Base-by-base conservation (phyloP, 2,113 vertebrate species). In the Cheilinus undulatus region DNA sequence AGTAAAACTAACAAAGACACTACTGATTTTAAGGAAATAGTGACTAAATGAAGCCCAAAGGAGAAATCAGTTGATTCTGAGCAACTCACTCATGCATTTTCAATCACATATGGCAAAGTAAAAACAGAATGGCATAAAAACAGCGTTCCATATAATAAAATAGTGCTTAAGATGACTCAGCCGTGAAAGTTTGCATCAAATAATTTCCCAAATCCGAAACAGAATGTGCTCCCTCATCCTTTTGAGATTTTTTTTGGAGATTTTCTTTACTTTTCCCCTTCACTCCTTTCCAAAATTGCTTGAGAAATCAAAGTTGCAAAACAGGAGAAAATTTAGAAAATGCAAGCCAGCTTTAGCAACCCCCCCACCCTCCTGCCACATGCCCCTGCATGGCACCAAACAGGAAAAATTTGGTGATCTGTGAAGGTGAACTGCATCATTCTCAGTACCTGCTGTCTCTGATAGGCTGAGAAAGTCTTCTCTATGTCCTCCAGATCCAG, bases 401-500 rank as follows among this genome's bases (percentile, higher is more conserved):
- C n/a, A 8, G 19, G 12, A 1, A 3, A 53, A 43, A 68, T 3
- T 34, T 42, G 54, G 17, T 22, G 50, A 58, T 14, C 24, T n/a
- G 20, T 11, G 50, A 14, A 70, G 30, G 40, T 6, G 24, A 53
- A n/a, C 26, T 43, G 8, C 40, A 19, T 20, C 26, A 0, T 36
- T 34, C 34, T 59, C 42, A 64, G 74, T 96, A 99, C 97, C 98
- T 99, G 98, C 88, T 99, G 98, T 89, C 97, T 95, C 93, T 99
- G 97, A 93, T 99, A 99, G 74, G 98, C 98, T 0, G 98, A 99
- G 91, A 99, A 99, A 0, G 97, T 99, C 86, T 95, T 97, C 79
- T 99, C 98, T 50, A 99, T 93, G 86, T 99, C 98, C 80, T 95
- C 94, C 0, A 99, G 95, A 78, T 99, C 97, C 74, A 99, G 91